Percentiles rank a stretch among this genome's conserved stretches.
Evolutionary conservation across 2,797 vertebrate species (phyloP).

Genomic region (Muraenolepis orangiensis): DNA sequence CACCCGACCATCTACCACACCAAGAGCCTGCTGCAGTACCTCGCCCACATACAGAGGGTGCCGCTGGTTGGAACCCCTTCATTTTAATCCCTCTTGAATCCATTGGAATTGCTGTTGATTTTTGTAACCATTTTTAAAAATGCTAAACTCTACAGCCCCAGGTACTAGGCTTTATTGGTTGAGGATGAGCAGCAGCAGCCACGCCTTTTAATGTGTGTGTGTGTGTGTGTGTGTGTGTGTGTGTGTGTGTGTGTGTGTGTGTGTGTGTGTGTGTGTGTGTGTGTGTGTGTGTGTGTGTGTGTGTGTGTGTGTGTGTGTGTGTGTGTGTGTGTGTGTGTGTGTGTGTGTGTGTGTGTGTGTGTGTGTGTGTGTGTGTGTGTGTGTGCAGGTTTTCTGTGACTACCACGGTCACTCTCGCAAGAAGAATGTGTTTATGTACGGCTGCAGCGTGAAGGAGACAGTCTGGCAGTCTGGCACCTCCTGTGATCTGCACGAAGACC

Average conservation of each 20-base stretch:
- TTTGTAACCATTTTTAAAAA: not conserved
- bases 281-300: constrained; percentile 3
- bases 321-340: not conserved
- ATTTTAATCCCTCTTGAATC: not conserved
- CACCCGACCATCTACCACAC: constrained; percentile 98
- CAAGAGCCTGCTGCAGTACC: constrained; percentile 94
- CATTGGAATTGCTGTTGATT: constrained; percentile 18
- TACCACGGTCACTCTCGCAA: constrained; percentile 98
- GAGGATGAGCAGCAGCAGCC: not conserved
- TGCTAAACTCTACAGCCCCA: not conserved
- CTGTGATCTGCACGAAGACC: constrained; percentile 86
- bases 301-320: not conserved
- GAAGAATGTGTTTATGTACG: constrained; percentile 99
- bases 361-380: constrained; percentile 3
- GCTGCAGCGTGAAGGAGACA: constrained; percentile 96
- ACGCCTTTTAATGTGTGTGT: not conserved
- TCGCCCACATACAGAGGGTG: constrained; percentile 87
- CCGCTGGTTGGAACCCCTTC: constrained; percentile 82
- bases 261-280: constrained; percentile 16
- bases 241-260: not conserved
- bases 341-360: not conserved
- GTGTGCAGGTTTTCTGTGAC: constrained; percentile 90
- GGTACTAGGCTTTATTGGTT: not conserved
- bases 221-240: not conserved
- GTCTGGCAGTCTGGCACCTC: constrained; percentile 88